Evolutionary conservation across 2,797 vertebrate species (phyloP), one percentile per base, ranked within the genome.

Genomic region (Tokudaia tokunoshimensis): DNA sequence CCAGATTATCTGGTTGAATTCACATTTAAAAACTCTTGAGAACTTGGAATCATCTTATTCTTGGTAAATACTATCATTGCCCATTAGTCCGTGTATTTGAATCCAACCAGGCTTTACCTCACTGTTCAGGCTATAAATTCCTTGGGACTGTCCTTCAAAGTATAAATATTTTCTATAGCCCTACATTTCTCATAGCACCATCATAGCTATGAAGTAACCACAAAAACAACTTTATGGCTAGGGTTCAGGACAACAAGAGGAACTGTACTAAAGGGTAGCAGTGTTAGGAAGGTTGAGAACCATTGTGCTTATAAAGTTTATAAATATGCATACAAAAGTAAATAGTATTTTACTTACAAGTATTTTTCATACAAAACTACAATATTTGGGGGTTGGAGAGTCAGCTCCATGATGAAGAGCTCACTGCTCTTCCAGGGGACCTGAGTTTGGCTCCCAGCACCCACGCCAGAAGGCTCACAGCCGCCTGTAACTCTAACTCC

Each of bases 1-100:
- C 37, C 79, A 89, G 59, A 65, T n/a, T n/a, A 67, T 94, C 91
- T 72, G n/a, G 34, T 86, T 92, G 59, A 84, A 63, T 84, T 95
- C 22, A 78, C 61, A 75, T 91, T 92, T 94, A 50, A 89, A 44
- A n/a, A 20, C 44, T 87, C n/a, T n/a, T 63, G 17, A 44, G 89
- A 72, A 74, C 47, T 61, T 72, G 82, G 37, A 86, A 80, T 76
- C 50, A 78, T 17, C 50, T 75, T 3, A 2, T 52, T 50, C 55
- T 91, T 17, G 52, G 41, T 31, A 50, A 65, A 93, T 19, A 47
- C 12, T 57, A 4, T 90, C 86, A 14, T 65, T 78, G 88, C 78
- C 41, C 65, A 94, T 92, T 37, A 26, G 15, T 84, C 63, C 47
- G 8, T 34, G 0, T 55, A 34, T 83, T 22, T 86, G 44, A 65